Evolutionary conservation across 2,797 vertebrate genomes (phyloP), one percentile per base, ranked within the genome.

Genomic region (Channa striata): DNA sequence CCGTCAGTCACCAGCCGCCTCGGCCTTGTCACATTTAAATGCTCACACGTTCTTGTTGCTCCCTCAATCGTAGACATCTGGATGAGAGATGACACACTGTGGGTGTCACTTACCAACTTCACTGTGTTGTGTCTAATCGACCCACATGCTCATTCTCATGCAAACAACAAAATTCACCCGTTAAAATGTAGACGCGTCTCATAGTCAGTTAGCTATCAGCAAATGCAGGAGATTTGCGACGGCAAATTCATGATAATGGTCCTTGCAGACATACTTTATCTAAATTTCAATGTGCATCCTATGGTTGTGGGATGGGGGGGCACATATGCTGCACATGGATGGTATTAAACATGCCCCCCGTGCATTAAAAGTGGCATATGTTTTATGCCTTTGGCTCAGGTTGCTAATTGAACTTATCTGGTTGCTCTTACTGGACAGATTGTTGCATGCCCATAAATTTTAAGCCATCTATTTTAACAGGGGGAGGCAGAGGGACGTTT

Each of bases 1-100:
- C 43, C 50, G 37, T 44, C 68, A 53, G 40, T 23, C n/a, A 20
- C 11, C 12, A 40, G 44, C 51, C 51, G 36, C 11, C 5, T 21
- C 30, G 19, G 46, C 39, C 51, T 12, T 4, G 10, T 56, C 20
- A 50, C 20, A 56, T 59, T 36, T n/a, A 14, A 73, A 72, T 51
- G 25, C 5, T 57, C 20, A 17, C 11, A 20, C 39, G n/a, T 44
- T 13, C 30, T 37, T 25, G 10, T 37, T 25, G 13, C 39, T 33
- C 34, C 39, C 20, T 39, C 0, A 14, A 37, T 48, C 34, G 13
- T 23, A 12, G 10, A 37, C 36, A n/a, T 46, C 14, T 11, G 34
- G 16, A 25, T 53, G 16, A 8, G 21, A 16, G 11, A 13, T n/a
- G 33, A 39, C 46, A 62, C 17, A 20, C 14, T 63, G 36, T 40